phyloP scores from a whole-genome alignment of 2,113 vertebrate species.

The Steatornis caripensis region DNA sequence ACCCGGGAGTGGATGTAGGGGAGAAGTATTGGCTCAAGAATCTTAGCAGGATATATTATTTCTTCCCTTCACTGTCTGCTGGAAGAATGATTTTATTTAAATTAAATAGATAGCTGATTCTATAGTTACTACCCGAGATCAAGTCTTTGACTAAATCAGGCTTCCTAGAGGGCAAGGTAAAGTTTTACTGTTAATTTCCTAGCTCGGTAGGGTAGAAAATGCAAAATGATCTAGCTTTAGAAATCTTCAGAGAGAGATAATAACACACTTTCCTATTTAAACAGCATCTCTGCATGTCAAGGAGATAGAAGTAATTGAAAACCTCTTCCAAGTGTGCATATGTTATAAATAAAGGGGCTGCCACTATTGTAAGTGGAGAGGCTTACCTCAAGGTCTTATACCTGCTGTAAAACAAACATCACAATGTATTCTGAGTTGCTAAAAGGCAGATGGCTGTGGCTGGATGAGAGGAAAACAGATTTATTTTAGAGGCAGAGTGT shows the following conservation, averaged over 20 bases:
- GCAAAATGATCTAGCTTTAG: background rate
- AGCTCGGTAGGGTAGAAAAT: constrained; percentile 35
- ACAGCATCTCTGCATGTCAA: background rate
- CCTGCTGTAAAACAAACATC: background rate
- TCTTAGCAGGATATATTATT: background rate
- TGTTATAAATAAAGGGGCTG: background rate
- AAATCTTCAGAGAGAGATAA: background rate
- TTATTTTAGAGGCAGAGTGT: background rate
- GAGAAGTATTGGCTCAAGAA: background rate
- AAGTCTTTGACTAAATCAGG: background rate
- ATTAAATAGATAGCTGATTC: constrained; percentile 27
- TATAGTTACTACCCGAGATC: background rate
- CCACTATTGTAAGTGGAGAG: background rate
- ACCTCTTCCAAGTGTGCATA: background rate
- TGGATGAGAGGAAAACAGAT: background rate
- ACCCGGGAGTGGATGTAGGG: background rate
- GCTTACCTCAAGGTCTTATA: background rate
- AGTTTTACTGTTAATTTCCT: constrained; percentile 42
- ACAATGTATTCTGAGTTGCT: background rate
- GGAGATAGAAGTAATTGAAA: constrained; percentile 1
- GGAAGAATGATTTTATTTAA: constrained; percentile 17
- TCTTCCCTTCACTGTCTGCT: background rate
- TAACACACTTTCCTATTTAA: constrained; percentile 2
- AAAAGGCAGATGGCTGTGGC: background rate
- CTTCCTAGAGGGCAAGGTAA: background rate